A percentile compares a stretch with the other conserved stretches of the same genome.
Evolutionary conservation across 2,888 invertebrate genomes (phyloP).

Genomic region (Drosophila demipolita): DNA sequence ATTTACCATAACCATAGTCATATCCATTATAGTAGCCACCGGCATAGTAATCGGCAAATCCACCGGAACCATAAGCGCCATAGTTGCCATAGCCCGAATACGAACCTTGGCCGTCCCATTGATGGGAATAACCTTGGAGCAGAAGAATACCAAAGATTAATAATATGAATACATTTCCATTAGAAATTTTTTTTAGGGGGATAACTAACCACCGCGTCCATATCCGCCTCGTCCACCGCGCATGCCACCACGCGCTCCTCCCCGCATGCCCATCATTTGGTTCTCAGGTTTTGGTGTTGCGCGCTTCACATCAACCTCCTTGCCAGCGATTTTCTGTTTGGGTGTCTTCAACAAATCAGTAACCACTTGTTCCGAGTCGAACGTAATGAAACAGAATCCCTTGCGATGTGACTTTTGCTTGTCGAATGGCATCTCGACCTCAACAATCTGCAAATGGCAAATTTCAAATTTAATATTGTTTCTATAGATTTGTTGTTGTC

Average conservation of each 20-base stretch:
- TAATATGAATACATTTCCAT: constrained; percentile 1
- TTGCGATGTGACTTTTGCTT: constrained; percentile 98
- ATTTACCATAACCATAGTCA: constrained; percentile 88
- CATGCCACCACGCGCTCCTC: constrained; percentile 89
- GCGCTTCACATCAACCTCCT: constrained; percentile 98
- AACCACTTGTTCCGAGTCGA: constrained; percentile 97
- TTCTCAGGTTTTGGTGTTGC: constrained; percentile 96
- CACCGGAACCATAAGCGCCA: constrained; percentile 88
- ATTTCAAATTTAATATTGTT: neutral
- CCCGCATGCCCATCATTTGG: constrained; percentile 87
- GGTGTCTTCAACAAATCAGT: constrained; percentile 96
- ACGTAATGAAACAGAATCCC: constrained; percentile 99
- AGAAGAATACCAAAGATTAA: constrained; percentile 12
- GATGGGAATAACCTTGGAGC: constrained; percentile 80
- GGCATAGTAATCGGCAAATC: constrained; percentile 91
- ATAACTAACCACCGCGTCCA: constrained; percentile 81
- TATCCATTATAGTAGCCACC: constrained; percentile 87
- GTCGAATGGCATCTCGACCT: constrained; percentile 98
- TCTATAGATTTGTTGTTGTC: neutral
- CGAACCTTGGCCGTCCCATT: constrained; percentile 87
- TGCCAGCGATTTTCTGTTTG: constrained; percentile 96
- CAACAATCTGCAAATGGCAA: constrained; percentile 90
- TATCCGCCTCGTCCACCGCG: constrained; percentile 89
- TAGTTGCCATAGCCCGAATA: constrained; percentile 90
- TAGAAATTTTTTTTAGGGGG: too few relatives aligned